Base-by-base conservation (phyloP, 2,797 vertebrate species). In the Chaunax sp. region DNA sequence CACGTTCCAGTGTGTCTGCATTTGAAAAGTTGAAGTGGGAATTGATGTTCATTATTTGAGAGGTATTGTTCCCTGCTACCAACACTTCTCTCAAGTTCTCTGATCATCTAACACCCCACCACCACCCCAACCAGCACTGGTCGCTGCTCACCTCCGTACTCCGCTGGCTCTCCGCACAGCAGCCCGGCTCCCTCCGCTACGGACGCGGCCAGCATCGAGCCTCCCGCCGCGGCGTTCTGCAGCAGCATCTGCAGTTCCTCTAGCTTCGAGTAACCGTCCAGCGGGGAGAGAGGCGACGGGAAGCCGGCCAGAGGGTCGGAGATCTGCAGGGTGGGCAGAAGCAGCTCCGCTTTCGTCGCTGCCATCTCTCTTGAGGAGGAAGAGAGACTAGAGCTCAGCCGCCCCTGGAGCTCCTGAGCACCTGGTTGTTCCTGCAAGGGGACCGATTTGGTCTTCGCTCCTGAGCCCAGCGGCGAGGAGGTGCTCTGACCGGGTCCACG, bases 171-270 rank as follows among this genome's bases (percentile, higher is more conserved):
- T 23, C 91, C 94, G 41, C 92, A 87, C 75, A 92, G 92, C 85
- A 95, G 95, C 18, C 93, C 94, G 73, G 92, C 82, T 93, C 93
- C 54, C 92, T 77, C 93, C 1, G 84, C 95, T 19, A 91, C 92
- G 0, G 84, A 75, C 4, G 70, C 75, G n/a, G 94, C 92, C 86
- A 93, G 90, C 78, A 96, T 92, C 75, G 95, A 94, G 77, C 94
- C 94, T 45, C 94, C 96, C 13, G 93, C 92, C 7, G 86, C 84
- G 16, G 86, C 87, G 51, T 90, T 93, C 87, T 93, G 92, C 85
- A 98, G 94, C 89, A 98, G 86, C 95, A 97, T 94, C 37, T 80
- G 85, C 92, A 98, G 95, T 89, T 98, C 97, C 82, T 98, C 97
- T 90, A 98, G 94, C 73, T 95, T 96, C 37, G 95, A 93, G 67